phyloP scores from a whole-genome alignment of 2,888 invertebrate species.

The Scaeva pyrastri region DNA sequence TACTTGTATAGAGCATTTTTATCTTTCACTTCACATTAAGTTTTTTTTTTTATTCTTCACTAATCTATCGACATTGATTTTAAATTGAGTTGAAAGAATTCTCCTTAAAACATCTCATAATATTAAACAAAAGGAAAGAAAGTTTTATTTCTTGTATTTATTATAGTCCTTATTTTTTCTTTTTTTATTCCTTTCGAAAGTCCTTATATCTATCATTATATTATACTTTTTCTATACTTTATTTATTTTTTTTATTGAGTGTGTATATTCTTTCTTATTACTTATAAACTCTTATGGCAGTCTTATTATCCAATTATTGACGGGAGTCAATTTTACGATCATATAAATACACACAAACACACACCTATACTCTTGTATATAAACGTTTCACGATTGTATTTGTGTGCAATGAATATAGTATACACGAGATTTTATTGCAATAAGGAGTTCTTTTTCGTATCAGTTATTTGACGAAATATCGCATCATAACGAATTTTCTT shows the following conservation, averaged over 20 bases:
- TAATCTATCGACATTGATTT: slow-evolving; percentile 72
- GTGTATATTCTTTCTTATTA: slow-evolving; percentile 43
- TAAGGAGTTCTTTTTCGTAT: slow-evolving; percentile 7
- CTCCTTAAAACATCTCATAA: slow-evolving; percentile 8
- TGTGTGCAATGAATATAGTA: neutral
- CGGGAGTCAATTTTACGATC: slow-evolving; percentile 67
- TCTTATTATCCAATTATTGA: slow-evolving; percentile 74
- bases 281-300: slow-evolving; percentile 61
- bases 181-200: neutral
- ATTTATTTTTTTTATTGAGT: slow-evolving; percentile 31
- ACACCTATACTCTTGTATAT: neutral
- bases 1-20: too few relatives aligned
- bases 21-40: slow-evolving; percentile 50
- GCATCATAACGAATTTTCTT: slow-evolving; percentile 22
- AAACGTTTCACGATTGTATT: slow-evolving; percentile 22
- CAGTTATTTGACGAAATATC: slow-evolving; percentile 21
- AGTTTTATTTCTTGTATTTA: slow-evolving; percentile 22
- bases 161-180: neutral
- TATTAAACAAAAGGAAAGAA: slow-evolving; percentile 43
- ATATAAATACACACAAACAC: slow-evolving; percentile 45
- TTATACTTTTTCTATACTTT: slow-evolving; percentile 1
- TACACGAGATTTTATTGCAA: neutral
- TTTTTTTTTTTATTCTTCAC: slow-evolving; percentile 48
- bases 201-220: slow-evolving; percentile 15
- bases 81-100: slow-evolving; percentile 71